phyloP scores from a whole-genome alignment of 2,113 vertebrate genomes.

The Peromyscus polionotus region DNA sequence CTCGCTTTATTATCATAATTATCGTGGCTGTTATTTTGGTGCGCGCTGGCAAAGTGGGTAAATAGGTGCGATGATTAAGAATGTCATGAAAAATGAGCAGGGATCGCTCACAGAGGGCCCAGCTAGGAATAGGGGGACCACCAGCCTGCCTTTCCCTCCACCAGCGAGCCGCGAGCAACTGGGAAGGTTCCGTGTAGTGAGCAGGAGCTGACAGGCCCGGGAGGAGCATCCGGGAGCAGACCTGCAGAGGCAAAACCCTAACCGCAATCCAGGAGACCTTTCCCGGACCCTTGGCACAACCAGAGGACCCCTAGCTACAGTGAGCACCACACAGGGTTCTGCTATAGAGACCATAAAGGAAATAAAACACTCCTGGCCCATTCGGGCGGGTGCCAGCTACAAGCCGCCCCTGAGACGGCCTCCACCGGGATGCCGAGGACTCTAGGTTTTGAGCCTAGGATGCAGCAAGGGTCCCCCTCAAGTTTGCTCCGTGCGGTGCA shows the following conservation, averaged over 20 bases:
- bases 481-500: not conserved
- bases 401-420: not conserved
- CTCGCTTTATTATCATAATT: slow-evolving; percentile 80
- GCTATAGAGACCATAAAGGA: not conserved
- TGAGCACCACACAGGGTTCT: not conserved
- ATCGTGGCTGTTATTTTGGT: slow-evolving; percentile 75
- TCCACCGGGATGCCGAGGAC: not conserved
- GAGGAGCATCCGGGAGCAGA: not conserved
- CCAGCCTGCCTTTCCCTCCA: not conserved
- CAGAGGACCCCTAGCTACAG: not conserved
- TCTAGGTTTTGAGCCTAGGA: not conserved
- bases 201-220: not conserved
- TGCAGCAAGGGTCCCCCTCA: not conserved
- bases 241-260: not conserved
- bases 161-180: not conserved
- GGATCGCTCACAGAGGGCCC: slow-evolving; percentile 34
- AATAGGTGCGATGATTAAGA: slow-evolving; percentile 76
- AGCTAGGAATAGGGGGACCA: not conserved
- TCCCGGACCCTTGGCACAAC: not conserved
- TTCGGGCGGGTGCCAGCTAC: not conserved
- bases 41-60: slow-evolving; percentile 66
- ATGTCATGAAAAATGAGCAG: slow-evolving; percentile 73
- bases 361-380: not conserved
- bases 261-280: not conserved
- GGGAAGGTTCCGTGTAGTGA: not conserved